Evolutionary conservation across 2,113 vertebrate species (phyloP).

Genomic region (Spheniscus mendiculus): DNA sequence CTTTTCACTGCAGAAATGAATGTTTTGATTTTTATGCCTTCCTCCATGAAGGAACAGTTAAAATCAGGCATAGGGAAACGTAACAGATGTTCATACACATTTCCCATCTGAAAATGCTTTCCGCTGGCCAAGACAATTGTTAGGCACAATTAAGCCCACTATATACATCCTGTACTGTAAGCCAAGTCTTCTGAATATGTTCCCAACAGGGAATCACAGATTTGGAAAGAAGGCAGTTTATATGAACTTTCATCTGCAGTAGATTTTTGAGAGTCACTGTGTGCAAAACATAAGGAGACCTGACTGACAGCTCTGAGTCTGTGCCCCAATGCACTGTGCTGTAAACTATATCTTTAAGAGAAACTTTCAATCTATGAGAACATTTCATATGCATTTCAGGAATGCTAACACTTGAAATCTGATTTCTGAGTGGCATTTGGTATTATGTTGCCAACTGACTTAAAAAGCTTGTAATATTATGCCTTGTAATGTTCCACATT

Average conservation of each 20-base stretch:
- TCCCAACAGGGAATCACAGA: background rate
- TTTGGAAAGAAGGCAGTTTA: background rate
- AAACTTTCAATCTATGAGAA: background rate
- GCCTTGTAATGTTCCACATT: background rate
- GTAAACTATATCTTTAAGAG: background rate
- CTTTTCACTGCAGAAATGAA: background rate
- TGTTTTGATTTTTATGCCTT: background rate
- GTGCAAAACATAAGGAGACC: background rate
- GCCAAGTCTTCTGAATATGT: background rate
- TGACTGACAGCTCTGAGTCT: background rate
- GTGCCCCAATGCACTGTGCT: fast-evolving
- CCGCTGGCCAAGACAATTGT: background rate
- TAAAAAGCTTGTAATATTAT: background rate
- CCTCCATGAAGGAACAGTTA: conserved; percentile 2
- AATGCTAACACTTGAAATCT: background rate
- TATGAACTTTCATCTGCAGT: background rate
- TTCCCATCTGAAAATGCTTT: conserved; percentile 48
- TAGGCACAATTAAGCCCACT: conserved; percentile 51
- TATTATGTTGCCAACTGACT: conserved; percentile 5
- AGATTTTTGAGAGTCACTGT: background rate
- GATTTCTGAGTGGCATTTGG: background rate
- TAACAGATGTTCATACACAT: conserved; percentile 39
- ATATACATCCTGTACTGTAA: background rate
- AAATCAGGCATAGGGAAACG: background rate
- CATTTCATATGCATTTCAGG: background rate